Conservation (phyloP, 2,797 vertebrate species). For the Sphenopsis melanotis region DNA sequence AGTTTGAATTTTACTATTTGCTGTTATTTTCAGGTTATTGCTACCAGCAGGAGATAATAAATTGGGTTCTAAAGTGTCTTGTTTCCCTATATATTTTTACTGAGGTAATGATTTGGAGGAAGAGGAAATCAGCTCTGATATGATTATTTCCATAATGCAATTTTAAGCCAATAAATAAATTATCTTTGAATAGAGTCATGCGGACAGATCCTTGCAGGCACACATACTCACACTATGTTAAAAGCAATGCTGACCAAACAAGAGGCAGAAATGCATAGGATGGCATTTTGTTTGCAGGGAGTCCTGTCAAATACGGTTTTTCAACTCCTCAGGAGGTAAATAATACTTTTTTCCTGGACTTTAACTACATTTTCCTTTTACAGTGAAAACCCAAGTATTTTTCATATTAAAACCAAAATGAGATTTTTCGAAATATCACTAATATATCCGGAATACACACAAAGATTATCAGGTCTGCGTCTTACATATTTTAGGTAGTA, state of each 20-base stretch:
- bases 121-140: slow-evolving; percentile 17
- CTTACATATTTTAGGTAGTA: background rate
- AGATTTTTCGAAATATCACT: background rate
- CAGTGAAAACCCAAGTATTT: background rate
- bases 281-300: background rate
- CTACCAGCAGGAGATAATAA: slow-evolving; percentile 59
- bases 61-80: slow-evolving; percentile 53
- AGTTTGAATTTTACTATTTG: slow-evolving; percentile 53
- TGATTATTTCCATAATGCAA: slow-evolving; percentile 39
- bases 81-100: slow-evolving; percentile 49
- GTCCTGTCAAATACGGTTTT: background rate
- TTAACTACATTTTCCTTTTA: background rate
- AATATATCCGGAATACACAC: background rate
- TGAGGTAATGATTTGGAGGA: background rate
- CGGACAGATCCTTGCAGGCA: background rate
- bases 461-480: background rate
- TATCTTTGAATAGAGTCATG: slow-evolving; percentile 18
- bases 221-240: background rate
- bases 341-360: background rate
- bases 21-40: slow-evolving; percentile 59
- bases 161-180: slow-evolving; percentile 61
- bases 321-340: background rate
- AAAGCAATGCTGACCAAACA: background rate
- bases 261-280: background rate
- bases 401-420: background rate